Conservation (phyloP, 2,888 invertebrate genomes). For the Hypomecis atomaria region DNA sequence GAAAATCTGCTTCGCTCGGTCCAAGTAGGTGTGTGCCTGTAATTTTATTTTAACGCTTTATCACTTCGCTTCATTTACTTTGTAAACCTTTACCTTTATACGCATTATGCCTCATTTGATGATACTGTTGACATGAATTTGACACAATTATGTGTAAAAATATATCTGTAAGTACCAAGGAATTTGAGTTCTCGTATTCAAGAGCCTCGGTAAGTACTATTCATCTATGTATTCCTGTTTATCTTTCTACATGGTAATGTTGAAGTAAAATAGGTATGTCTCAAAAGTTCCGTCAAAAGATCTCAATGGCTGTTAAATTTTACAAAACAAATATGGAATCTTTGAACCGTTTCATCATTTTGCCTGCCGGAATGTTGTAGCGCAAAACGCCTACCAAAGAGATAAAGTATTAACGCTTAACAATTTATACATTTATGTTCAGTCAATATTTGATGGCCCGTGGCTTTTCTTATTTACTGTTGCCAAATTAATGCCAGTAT, state of each 20-base stretch:
- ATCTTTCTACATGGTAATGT: neutral
- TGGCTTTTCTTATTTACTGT: constrained; percentile 12
- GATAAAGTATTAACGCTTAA: constrained; percentile 16
- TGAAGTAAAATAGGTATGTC: neutral
- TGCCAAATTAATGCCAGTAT: constrained; percentile 18
- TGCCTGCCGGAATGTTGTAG: constrained; percentile 2
- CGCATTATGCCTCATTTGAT: no score
- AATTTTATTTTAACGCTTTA: no score
- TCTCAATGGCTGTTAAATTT: neutral
- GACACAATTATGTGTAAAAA: no score
- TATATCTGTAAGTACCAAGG: no score
- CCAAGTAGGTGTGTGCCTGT: no score
- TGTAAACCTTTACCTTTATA: no score
- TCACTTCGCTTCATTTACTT: no score
- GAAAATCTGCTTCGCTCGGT: no score
- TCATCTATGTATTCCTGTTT: no score
- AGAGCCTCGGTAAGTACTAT: no score
- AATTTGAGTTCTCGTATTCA: no score
- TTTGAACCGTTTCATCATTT: constrained; percentile 14
- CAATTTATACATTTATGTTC: constrained; percentile 5
- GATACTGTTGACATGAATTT: no score
- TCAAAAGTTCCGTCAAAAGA: neutral
- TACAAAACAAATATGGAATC: constrained; percentile 16
- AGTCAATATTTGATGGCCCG: constrained; percentile 19
- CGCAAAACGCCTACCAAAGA: constrained; percentile 18